Evolutionary conservation across 2,113 vertebrate species (phyloP), one percentile per base, ranked within the genome.

Genomic region (Amazona guildingii): DNA sequence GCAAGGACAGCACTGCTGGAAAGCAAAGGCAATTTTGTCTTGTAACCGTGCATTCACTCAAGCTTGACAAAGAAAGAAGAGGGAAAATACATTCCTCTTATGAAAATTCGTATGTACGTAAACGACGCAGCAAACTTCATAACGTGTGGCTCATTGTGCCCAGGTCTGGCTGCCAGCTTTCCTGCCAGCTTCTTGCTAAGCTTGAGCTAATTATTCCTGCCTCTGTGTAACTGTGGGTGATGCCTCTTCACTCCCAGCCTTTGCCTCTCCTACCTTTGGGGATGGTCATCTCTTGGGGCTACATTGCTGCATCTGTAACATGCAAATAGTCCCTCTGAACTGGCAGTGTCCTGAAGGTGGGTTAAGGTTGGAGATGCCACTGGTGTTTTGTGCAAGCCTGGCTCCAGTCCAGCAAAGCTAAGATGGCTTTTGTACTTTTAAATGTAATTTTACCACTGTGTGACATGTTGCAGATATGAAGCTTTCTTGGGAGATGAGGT

Each of bases 11-110:
- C 83, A 52, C 85, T 64, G 48, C 29, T 72, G 87, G 74, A 85
- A 75, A 88, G 52, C 41, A 61, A 84, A 95, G 77, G 77, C 83
- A 92, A 84, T 93, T 94, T 92, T 90, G 62, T 92, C 55, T 84
- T 64, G 74, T 78, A 91, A 95, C 84, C 16, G 10, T 91, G 81
- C 5, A 7, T 59, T 95, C 64, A 72, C 73, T 92, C 86, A 90
- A 80, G 94, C 79, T 85, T 94, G 86, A 79, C 43, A 82, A 49
- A 84, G 54, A 51, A 57, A 87, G 90, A 86, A 81, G 79, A 93
- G 83, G 61, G 84, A 89, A 96, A 95, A 89, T 18, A 64, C 77
- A 33, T 62, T 84, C 49, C 55, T 15, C 35, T 80, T 92, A 78
- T 49, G 94, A 92, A 66, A 95, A 93, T 49, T 66, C 74, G 24